These are phyloP conservation scores for Seriola rivoliana DNA, from an alignment of 2,113 vertebrate species.

Conservation along the genomic window DNA sequence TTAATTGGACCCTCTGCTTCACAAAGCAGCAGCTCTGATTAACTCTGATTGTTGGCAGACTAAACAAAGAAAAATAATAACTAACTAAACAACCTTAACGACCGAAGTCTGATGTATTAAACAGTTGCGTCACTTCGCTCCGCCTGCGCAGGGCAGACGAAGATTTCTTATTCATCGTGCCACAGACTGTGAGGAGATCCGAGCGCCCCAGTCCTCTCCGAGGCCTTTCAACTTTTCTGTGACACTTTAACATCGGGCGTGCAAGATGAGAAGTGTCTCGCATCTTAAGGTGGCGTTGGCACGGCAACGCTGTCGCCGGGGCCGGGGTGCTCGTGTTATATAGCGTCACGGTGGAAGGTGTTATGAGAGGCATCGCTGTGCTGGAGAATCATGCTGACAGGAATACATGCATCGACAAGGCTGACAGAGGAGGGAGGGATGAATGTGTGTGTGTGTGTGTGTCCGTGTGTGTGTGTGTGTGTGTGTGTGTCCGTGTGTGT, in stretches of 20 bases:
- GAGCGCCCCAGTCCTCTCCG: slow-evolving; percentile 42
- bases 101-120: slow-evolving; percentile 10
- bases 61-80: neutral
- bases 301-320: slow-evolving; percentile 64
- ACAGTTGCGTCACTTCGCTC: neutral
- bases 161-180: slow-evolving; percentile 29
- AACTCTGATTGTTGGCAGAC: neutral
- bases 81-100: neutral
- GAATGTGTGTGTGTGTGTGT: slow-evolving; percentile 26
- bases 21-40: neutral
- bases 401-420: slow-evolving; percentile 68
- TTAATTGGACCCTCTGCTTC: neutral
- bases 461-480: too few relatives aligned
- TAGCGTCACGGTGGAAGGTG: slow-evolving; percentile 65
- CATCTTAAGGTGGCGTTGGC: slow-evolving; percentile 71
- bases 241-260: slow-evolving; percentile 61
- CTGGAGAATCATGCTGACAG: slow-evolving; percentile 70
- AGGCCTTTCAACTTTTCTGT: slow-evolving; percentile 57
- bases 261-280: slow-evolving; percentile 66
- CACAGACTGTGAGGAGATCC: slow-evolving; percentile 30
- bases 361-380: slow-evolving; percentile 59
- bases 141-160: neutral
- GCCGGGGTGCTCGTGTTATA: slow-evolving; percentile 45
- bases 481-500: too few relatives aligned
- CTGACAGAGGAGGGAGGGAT: slow-evolving; percentile 40